Percentiles rank a stretch among this genome's conserved stretches.
Evolutionary conservation across 2,888 invertebrate species (phyloP).

Genomic region (Lepidocyrtoides sp.): DNA sequence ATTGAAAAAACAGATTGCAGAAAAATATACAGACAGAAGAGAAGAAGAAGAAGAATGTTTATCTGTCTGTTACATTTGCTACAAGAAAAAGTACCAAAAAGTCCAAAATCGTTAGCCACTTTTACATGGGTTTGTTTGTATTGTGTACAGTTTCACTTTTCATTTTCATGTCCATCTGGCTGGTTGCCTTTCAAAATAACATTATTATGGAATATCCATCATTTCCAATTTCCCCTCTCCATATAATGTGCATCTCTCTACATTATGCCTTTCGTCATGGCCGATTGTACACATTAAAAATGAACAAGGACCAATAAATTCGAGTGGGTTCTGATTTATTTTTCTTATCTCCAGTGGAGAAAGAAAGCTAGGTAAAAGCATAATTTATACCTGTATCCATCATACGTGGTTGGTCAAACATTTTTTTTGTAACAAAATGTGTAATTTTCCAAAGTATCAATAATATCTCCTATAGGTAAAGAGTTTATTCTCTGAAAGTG

Average conservation of each 20-base stretch:
- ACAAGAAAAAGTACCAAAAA: no score
- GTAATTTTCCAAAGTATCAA: not conserved
- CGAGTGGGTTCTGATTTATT: slow-evolving; percentile 12
- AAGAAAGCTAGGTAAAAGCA: not conserved
- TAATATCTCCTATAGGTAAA: no score
- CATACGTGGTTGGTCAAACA: no score
- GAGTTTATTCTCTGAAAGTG: no score
- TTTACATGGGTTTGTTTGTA: no score
- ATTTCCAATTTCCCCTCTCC: slow-evolving; percentile 17
- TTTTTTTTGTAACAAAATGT: not conserved
- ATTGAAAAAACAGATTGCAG: not conserved
- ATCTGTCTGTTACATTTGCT: no score
- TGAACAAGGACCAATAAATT: slow-evolving; percentile 42
- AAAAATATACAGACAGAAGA: no score
- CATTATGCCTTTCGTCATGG: not conserved
- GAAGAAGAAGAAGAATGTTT: no score
- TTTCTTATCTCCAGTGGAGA: not conserved
- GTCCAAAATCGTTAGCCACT: no score
- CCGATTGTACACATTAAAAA: slow-evolving; percentile 42
- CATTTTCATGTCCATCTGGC: slow-evolving; percentile 40
- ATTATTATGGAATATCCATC: slow-evolving; percentile 36
- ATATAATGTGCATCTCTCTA: not conserved
- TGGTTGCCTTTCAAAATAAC: slow-evolving; percentile 22
- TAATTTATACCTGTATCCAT: not conserved
- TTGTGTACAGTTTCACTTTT: slow-evolving; percentile 11